Evolutionary conservation across 2,888 invertebrate species (phyloP), one percentile per base, ranked within the genome.

Genomic region (Rhogogaster chlorosoma): DNA sequence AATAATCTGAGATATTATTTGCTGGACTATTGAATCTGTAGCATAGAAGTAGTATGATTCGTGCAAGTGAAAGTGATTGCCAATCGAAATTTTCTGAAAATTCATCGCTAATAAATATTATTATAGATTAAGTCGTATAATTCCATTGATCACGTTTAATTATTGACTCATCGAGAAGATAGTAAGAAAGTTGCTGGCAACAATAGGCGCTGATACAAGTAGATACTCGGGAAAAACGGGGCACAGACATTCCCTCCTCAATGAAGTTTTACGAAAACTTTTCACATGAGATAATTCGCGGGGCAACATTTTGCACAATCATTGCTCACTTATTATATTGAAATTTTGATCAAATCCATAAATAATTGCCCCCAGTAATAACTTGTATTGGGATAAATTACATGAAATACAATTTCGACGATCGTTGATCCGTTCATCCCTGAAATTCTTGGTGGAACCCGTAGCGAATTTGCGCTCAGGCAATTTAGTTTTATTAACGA

Each of bases 401-500:
- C 15, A 67, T 15, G 67, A 32, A 67, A 67, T 67, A 29, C 32
- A 67, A 67, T 73, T 73, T 73, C 22, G 22, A 9, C 73, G 38
- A 45, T 73, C 42, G 42, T 22, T 73, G 73, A 73, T 38, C 22
- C 73, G 38, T 26, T 38, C 73, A 45, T 22, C 12, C 42, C 22
- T 4, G 10, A 45, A 73, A 73, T 73, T 73, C 73, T 9, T n/a
- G n/a, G 71, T 38, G 12, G 42, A 73, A 38, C 22, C 15, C 22
- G 73, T 73, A 26, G 22, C 73, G 42, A 26, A 73, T 73, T 73
- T 38, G 0, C 9, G 18, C 73, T 12, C 22, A 29, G 9, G 77
- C 26, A 32, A 77, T 49, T 77, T 77, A 49, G 18, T 49, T 77
- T 77, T 77, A 77, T 77, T 53, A 77, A 77, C 77, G 77, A 53